A percentile compares a stretch with the other conserved stretches of the same genome.
Conservation (phyloP, 2,888 invertebrate genomes). For the Tuta absoluta region DNA sequence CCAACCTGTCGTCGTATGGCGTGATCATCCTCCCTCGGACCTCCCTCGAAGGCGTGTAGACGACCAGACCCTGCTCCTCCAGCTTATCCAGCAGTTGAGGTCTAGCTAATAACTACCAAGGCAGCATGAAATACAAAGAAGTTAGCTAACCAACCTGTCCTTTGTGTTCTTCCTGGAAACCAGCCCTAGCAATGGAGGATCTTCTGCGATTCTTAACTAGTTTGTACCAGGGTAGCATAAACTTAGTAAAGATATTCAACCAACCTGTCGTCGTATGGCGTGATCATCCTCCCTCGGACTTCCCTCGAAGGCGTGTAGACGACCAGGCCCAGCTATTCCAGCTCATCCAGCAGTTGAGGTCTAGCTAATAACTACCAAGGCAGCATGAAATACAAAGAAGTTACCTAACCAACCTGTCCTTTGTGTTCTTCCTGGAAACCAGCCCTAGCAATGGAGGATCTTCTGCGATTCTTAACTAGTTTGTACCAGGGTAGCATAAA, state of each 20-base stretch:
- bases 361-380: not conserved
- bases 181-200: too few species aligned
- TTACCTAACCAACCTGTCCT: not conserved
- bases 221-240: too few species aligned
- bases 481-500: not conserved
- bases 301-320: conserved; percentile 88
- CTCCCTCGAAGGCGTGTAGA: not conserved
- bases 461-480: too few species aligned
- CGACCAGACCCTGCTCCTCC: not conserved
- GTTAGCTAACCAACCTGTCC: not conserved
- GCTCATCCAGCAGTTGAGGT: conserved; percentile 74
- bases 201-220: too few species aligned
- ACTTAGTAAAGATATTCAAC: conserved; percentile 10
- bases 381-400: not conserved
- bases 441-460: not conserved
- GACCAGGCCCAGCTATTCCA: conserved; percentile 82
- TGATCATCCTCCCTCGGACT: conserved; percentile 80
- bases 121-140: not conserved
- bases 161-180: too few species aligned
- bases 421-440: too few species aligned
- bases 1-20: conserved; percentile 52
- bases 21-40: conserved; percentile 46
- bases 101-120: not conserved
- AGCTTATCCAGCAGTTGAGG: not conserved
- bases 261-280: conserved; percentile 89